A percentile compares a stretch with the other conserved stretches of the same genome.
Conservation (phyloP, 1,140 invertebrate genomes). For the Eriocheir sinensis region DNA sequence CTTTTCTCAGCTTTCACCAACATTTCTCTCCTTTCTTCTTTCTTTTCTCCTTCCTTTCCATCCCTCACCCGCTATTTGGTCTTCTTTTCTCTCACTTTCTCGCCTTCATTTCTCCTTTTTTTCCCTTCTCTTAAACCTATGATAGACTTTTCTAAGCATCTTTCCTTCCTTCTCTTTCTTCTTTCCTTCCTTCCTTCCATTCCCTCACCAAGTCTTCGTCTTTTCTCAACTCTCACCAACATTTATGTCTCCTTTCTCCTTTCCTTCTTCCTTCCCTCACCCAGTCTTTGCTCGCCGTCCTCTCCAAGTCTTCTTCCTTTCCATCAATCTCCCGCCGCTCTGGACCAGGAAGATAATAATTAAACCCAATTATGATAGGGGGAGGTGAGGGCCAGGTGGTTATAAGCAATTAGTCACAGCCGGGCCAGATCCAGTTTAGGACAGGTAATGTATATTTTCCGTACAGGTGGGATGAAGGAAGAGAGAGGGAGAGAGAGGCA, state of each 20-base stretch:
- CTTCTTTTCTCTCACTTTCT: neutral
- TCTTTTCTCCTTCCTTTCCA: neutral
- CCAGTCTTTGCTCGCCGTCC: neutral
- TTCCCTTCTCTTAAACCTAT: too few species aligned
- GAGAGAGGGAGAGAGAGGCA: neutral
- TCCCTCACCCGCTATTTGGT: too few species aligned
- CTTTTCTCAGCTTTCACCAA: neutral
- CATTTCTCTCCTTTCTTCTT: neutral
- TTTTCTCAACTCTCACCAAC: too few species aligned
- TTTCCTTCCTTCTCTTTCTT: neutral
- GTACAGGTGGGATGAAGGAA: neutral
- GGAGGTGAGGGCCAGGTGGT: neutral
- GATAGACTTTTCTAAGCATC: neutral
- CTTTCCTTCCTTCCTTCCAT: neutral
- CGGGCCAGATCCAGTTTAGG: neutral
- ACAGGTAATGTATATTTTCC: neutral
- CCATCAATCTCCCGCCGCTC: neutral
- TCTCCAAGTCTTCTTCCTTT: neutral
- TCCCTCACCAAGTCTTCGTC: too few species aligned
- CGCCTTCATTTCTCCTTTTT: neutral
- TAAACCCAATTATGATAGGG: neutral
- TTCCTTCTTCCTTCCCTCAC: neutral
- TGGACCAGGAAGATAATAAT: neutral
- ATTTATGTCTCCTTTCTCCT: neutral
- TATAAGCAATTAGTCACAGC: slow-evolving; percentile 16